These are phyloP conservation scores for Atherinosoma microstoma DNA, from an alignment of 2,797 vertebrate species.

Conservation along the genomic window DNA sequence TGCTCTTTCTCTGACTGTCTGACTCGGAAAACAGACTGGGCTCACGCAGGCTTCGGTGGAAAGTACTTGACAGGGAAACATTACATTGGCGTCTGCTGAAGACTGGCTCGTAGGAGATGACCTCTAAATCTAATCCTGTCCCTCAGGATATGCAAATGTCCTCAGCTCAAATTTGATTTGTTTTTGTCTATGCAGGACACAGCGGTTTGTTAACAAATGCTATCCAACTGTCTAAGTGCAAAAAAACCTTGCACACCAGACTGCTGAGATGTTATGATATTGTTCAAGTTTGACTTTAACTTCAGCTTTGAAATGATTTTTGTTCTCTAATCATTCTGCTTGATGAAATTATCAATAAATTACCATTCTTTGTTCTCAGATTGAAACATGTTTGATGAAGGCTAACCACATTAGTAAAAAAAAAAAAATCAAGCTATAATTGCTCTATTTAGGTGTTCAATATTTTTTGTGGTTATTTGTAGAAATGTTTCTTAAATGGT, in stretches of 20 bases:
- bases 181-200: constrained; percentile 78
- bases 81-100: constrained; percentile 74
- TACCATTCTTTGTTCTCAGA: constrained; percentile 15
- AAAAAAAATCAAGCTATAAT: not conserved
- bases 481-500: not conserved
- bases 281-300: constrained; percentile 10
- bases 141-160: constrained; percentile 83
- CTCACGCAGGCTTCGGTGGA: constrained; percentile 63
- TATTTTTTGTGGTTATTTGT: constrained; percentile 4
- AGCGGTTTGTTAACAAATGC: constrained; percentile 69
- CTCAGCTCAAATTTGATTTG: constrained; percentile 81
- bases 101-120: constrained; percentile 76
- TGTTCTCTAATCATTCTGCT: constrained; percentile 2
- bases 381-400: not conserved
- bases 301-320: constrained; percentile 2
- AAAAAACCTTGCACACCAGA: constrained; percentile 30
- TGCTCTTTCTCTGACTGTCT: constrained; percentile 61
- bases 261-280: constrained; percentile 27
- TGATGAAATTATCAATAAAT: constrained; percentile 8
- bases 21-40: constrained; percentile 65
- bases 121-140: constrained; percentile 85
- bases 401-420: not conserved
- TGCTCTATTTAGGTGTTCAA: not conserved
- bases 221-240: constrained; percentile 39
- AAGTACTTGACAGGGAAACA: constrained; percentile 79